phyloP scores from a whole-genome alignment of 2,888 invertebrate genomes.

The Embidobia sp. region DNA sequence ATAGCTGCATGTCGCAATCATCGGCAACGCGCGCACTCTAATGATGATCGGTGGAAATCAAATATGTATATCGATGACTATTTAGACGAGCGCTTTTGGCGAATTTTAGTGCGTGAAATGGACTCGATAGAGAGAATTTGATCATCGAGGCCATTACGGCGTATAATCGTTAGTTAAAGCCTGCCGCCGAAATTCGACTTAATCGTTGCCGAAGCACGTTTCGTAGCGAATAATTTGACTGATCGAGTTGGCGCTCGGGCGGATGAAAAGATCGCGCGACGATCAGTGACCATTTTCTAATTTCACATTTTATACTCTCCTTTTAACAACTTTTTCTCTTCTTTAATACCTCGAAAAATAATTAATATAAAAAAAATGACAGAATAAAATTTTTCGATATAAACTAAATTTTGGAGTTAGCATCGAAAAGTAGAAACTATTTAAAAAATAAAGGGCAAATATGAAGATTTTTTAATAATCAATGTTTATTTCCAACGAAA shows the following conservation, averaged over 20 bases:
- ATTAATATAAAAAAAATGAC: too few relatives aligned
- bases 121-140: slow-evolving; percentile 43
- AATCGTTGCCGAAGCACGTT: slow-evolving; percentile 39
- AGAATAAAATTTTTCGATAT: too few relatives aligned
- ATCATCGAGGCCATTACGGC: slow-evolving; percentile 46
- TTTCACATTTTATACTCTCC: too few relatives aligned
- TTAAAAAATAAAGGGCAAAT: too few relatives aligned
- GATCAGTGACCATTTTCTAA: too few relatives aligned
- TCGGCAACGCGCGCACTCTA: slow-evolving; percentile 37
- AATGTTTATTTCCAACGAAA: too few relatives aligned
- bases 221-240: slow-evolving; percentile 32
- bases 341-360: too few relatives aligned
- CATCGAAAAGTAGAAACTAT: too few relatives aligned
- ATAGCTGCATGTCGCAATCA: slow-evolving; percentile 49
- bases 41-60: slow-evolving; percentile 56
- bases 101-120: slow-evolving; percentile 38
- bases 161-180: slow-evolving; percentile 57
- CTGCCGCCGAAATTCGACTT: slow-evolving; percentile 34
- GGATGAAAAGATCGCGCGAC: slow-evolving; percentile 3
- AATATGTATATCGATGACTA: slow-evolving; percentile 56
- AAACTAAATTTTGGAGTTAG: too few relatives aligned
- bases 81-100: slow-evolving; percentile 50
- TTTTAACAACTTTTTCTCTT: too few relatives aligned
- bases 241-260: slow-evolving; percentile 15
- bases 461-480: too few relatives aligned